Base-by-base conservation (phyloP, 2,888 invertebrate genomes). In the Eupithecia insigniata region DNA sequence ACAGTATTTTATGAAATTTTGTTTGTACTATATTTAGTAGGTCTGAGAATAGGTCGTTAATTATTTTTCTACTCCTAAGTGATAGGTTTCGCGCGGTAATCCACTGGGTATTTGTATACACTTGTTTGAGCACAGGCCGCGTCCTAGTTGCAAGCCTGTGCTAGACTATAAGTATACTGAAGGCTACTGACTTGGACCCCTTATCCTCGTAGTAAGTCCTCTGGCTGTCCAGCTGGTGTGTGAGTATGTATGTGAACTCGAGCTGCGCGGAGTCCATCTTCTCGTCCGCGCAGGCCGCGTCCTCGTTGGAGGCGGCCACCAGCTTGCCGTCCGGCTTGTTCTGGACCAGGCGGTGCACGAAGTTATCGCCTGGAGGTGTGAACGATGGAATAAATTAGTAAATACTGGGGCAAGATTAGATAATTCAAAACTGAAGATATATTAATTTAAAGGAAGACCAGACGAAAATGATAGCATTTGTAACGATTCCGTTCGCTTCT, bases 311-410 rank as follows among this genome's bases (percentile, higher is more conserved):
- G 55, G 95, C 94, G 18, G 97, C 96, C 18, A 99, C 99, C 84
- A 99, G 95, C 91, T 99, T 99, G 30, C 99, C 99, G 93, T 99
- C 99, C 18, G 96, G 96, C 93, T 99, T 99, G 90, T 98, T 99
- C 93, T 99, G 99, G 30, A 99, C 96, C 55, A 99, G 94, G 18
- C 99, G 96, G 92, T 99, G 99, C 12, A 99, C 99, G 92, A 98
- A 99, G 90, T 98, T 98, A 90, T 99, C 99, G 0, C 97, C 97
- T 95, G 81, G 6, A 61, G 28, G 58, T 43, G n/a, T n/a, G n/a
- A n/a, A n/a, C n/a, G n/a, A n/a, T n/a, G 6, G 18, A 43, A 43
- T 5, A 5, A 0, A 43, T 43, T 4, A 36, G 1, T 43, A 0
- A 43, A 43, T 43, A 36, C 2, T 36, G 2, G 14, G 4, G 14